A percentile compares a stretch with the other conserved stretches of the same genome.
Evolutionary conservation across 2,113 vertebrate species (phyloP).

Genomic region (Megalops atlanticus): DNA sequence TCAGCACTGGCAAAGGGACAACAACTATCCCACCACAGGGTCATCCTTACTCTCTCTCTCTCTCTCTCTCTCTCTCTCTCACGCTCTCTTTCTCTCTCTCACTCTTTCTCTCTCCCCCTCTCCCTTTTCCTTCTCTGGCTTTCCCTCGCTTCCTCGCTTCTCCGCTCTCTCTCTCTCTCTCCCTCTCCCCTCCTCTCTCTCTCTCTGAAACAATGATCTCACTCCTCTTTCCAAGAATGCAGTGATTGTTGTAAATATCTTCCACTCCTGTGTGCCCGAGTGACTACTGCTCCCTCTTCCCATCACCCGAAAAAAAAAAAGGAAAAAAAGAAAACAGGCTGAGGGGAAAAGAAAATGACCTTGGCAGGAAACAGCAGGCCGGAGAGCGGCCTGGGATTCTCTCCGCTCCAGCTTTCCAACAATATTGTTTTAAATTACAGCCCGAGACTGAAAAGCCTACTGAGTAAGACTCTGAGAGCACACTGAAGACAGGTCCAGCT

Average conservation of each 20-base stretch:
- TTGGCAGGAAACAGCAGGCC: conserved; percentile 44
- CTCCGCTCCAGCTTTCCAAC: conserved; percentile 41
- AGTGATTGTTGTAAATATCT: conserved; percentile 67
- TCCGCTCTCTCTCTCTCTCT: conserved; percentile 1
- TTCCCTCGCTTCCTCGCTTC: conserved; percentile 24
- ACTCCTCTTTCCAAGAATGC: conserved; percentile 56
- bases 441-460: conserved; percentile 23
- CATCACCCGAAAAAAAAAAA: not conserved
- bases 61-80: conserved; percentile 5
- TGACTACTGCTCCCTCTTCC: conserved; percentile 45
- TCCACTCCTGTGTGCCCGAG: conserved; percentile 50
- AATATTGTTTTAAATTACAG: conserved; percentile 41
- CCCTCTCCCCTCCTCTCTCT: conserved; percentile 6
- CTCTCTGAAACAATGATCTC: conserved; percentile 61
- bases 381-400: conserved; percentile 32
- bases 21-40: conserved; percentile 33
- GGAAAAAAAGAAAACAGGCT: not conserved
- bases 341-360: conserved; percentile 36
- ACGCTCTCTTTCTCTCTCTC: not conserved
- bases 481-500: conserved; percentile 12
- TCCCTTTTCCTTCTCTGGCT: not conserved
- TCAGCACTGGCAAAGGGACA: conserved; percentile 30
- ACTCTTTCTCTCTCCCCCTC: not conserved
- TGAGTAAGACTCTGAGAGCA: conserved; percentile 26
- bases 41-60: conserved; percentile 20